Conservation (phyloP, 2,888 invertebrate genomes). For the Hipparchia sbordonii region DNA sequence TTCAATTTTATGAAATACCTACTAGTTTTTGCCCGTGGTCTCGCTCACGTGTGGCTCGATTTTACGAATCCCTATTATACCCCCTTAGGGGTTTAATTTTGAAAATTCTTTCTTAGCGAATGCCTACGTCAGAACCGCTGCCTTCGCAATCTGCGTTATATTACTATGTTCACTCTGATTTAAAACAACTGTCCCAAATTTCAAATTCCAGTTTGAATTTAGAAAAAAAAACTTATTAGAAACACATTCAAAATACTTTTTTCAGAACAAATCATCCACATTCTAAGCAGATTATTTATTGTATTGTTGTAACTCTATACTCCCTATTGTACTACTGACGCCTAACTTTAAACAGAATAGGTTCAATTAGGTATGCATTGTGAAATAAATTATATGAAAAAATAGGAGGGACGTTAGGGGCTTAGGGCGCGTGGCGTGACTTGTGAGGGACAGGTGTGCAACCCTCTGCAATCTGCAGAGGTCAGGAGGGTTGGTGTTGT, state of each 20-base stretch:
- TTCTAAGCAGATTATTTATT: slow-evolving; percentile 1
- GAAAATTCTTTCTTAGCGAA: no score
- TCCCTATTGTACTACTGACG: slow-evolving; percentile 5
- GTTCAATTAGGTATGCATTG: slow-evolving; percentile 7
- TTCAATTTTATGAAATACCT: background rate
- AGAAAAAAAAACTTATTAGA: slow-evolving; percentile 11
- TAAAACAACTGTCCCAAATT: background rate
- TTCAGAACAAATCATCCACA: background rate
- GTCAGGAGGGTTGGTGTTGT: slow-evolving; percentile 36
- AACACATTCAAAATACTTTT: background rate
- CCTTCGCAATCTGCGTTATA: no score
- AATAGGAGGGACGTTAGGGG: slow-evolving; percentile 16
- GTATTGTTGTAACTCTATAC: slow-evolving; percentile 22
- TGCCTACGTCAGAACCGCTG: no score
- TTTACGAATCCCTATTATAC: no score
- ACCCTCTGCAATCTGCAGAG: slow-evolving; percentile 40
- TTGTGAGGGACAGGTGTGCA: slow-evolving; percentile 46
- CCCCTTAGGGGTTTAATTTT: no score
- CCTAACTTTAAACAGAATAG: slow-evolving; percentile 6
- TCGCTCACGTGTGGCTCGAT: no score
- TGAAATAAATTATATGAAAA: slow-evolving; percentile 2
- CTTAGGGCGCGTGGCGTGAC: slow-evolving; percentile 43
- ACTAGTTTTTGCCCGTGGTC: no score
- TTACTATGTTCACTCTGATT: no score
- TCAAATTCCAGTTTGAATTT: slow-evolving; percentile 1